Conservation (phyloP, 2,888 invertebrate species). For the Erpobdella octoculata region DNA sequence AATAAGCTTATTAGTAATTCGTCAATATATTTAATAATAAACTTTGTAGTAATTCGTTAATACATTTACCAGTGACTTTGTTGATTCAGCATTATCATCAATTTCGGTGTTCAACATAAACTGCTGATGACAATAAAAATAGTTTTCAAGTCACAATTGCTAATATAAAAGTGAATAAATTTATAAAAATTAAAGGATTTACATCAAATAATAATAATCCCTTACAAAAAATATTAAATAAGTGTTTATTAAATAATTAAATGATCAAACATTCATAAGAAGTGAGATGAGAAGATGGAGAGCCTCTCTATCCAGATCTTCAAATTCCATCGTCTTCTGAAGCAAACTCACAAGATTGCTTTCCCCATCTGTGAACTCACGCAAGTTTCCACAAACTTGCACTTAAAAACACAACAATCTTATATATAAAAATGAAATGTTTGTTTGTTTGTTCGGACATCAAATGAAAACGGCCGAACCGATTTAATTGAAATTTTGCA, state of each 20-base stretch:
- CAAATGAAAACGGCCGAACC: too few species aligned
- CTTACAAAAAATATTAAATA: too few species aligned
- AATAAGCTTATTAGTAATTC: too few species aligned
- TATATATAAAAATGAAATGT: background rate
- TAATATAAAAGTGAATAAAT: too few species aligned
- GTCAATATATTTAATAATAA: background rate
- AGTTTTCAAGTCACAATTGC: background rate
- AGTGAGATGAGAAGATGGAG: slow-evolving; percentile 85
- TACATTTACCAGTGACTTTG: background rate
- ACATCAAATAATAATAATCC: too few species aligned
- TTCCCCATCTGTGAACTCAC: slow-evolving; percentile 74
- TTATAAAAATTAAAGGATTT: too few species aligned
- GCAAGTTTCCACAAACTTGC: slow-evolving; percentile 54
- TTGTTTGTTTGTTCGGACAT: too few species aligned
- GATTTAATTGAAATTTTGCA: too few species aligned
- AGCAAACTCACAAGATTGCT: slow-evolving; percentile 72
- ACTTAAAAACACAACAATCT: background rate
- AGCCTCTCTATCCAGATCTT: slow-evolving; percentile 89
- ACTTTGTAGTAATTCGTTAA: background rate
- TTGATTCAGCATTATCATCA: background rate
- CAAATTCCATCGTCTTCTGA: slow-evolving; percentile 80
- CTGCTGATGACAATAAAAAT: background rate
- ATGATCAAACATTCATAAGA: slow-evolving; percentile 66
- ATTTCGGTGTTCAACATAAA: background rate
- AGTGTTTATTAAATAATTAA: too few species aligned